A percentile compares a stretch with the other conserved stretches of the same genome.
Conservation (phyloP, 2,113 vertebrate species). For the Brachyhypopomus gauderio region DNA sequence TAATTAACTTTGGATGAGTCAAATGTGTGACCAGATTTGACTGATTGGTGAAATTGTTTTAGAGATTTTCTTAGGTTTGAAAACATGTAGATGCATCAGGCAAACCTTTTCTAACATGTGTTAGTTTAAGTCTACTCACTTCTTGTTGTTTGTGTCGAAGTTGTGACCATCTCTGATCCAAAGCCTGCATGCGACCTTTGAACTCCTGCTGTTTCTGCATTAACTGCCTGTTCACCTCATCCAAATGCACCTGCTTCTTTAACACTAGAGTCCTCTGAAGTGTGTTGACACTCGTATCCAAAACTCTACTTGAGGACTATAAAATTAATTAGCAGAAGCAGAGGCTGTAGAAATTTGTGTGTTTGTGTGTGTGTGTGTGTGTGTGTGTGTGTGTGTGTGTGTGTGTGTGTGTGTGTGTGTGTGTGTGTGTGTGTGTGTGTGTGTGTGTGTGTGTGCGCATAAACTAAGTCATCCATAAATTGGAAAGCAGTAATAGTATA, state of each 20-base stretch:
- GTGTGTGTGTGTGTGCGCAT: too few species aligned
- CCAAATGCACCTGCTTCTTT: constrained; percentile 72
- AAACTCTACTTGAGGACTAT: constrained; percentile 62
- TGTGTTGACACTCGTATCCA: constrained; percentile 67
- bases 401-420: too few species aligned
- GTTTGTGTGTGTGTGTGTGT: too few species aligned
- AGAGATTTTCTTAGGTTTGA: neutral
- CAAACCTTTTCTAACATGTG: neutral
- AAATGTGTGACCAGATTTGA: neutral
- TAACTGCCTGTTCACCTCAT: constrained; percentile 66
- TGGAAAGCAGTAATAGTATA: neutral
- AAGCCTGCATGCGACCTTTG: constrained; percentile 58
- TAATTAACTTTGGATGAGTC: neutral
- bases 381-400: too few species aligned
- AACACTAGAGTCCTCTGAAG: constrained; percentile 72
- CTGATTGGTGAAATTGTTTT: neutral
- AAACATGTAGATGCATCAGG: neutral
- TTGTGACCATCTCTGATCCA: constrained; percentile 60
- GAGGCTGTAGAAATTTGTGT: neutral
- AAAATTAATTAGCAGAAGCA: neutral
- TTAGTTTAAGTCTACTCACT: constrained; percentile 56
- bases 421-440: neutral
- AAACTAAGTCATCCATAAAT: neutral
- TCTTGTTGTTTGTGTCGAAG: constrained; percentile 69
- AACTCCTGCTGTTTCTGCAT: constrained; percentile 71